Evolutionary conservation across 2,888 invertebrate genomes (phyloP).

Genomic region (Electrophaes corylata): DNA sequence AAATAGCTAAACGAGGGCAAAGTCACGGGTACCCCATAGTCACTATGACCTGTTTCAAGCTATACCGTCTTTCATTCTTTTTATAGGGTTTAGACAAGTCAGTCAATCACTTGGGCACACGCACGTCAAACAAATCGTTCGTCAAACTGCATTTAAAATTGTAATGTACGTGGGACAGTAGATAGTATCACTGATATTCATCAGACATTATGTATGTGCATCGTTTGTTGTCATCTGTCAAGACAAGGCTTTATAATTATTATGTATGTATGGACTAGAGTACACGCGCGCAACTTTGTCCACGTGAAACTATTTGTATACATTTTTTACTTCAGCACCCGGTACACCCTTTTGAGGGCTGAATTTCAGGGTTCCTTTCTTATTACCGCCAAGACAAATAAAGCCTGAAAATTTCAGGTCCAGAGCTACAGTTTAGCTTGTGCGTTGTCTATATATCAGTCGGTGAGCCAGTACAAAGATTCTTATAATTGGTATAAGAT

Average conservation of each 20-base stretch:
- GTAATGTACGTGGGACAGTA: conserved; percentile 55
- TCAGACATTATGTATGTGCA: conserved; percentile 35
- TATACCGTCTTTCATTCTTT: conserved; percentile 1
- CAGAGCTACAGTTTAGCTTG: no score
- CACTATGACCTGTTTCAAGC: not conserved
- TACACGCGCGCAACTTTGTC: no score
- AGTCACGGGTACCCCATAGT: not conserved
- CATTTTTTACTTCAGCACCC: no score
- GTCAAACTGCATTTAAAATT: conserved; percentile 49
- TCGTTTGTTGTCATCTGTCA: conserved; percentile 29
- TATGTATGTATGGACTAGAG: conserved; percentile 31
- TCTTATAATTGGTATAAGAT: no score
- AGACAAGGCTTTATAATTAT: conserved; percentile 9
- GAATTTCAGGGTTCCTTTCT: no score
- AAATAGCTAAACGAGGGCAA: not conserved
- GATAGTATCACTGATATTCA: conserved; percentile 44
- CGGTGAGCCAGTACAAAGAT: no score
- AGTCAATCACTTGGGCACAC: conserved; percentile 34
- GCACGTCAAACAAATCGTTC: conserved; percentile 34
- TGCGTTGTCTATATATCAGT: no score
- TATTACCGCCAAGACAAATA: no score
- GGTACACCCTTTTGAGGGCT: no score
- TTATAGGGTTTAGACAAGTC: conserved; percentile 16
- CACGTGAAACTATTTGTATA: no score
- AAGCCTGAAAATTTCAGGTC: no score